Conservation (phyloP, 2,113 vertebrate species). For the Columbina picui region DNA sequence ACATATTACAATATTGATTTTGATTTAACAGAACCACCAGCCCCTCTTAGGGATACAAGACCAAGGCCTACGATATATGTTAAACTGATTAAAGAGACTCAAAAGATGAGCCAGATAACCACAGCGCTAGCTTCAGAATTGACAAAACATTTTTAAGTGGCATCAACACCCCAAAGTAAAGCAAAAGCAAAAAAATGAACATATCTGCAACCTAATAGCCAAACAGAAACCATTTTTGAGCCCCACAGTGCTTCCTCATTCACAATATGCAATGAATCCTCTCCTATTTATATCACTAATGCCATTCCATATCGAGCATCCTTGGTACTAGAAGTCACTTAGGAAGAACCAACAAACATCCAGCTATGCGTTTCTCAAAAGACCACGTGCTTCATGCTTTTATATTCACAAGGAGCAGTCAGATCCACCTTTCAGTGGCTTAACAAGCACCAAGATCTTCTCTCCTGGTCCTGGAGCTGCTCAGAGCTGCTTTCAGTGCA, state of each 20-base stretch:
- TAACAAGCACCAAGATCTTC: neutral
- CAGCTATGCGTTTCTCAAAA: rapidly evolving
- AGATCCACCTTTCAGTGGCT: neutral
- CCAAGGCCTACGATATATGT: neutral
- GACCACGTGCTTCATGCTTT: neutral
- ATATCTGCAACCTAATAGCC: neutral
- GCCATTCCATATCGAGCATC: rapidly evolving
- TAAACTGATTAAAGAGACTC: neutral
- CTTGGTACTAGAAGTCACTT: neutral
- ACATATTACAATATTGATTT: neutral
- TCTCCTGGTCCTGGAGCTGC: neutral
- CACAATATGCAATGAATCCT: neutral
- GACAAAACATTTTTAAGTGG: neutral
- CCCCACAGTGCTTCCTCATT: neutral
- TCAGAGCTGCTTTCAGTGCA: neutral
- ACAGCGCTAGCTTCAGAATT: neutral
- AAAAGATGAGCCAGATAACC: neutral
- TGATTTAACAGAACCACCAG: neutral
- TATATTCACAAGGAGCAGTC: neutral
- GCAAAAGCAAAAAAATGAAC: neutral
- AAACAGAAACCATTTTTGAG: neutral
- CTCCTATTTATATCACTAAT: neutral
- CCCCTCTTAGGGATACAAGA: neutral
- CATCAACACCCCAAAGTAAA: neutral
- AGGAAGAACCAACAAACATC: neutral